Percentiles rank a stretch among this genome's conserved stretches.
Evolutionary conservation across 2,113 vertebrate genomes (phyloP).

Genomic region (Sakesphorus luctuosus): DNA sequence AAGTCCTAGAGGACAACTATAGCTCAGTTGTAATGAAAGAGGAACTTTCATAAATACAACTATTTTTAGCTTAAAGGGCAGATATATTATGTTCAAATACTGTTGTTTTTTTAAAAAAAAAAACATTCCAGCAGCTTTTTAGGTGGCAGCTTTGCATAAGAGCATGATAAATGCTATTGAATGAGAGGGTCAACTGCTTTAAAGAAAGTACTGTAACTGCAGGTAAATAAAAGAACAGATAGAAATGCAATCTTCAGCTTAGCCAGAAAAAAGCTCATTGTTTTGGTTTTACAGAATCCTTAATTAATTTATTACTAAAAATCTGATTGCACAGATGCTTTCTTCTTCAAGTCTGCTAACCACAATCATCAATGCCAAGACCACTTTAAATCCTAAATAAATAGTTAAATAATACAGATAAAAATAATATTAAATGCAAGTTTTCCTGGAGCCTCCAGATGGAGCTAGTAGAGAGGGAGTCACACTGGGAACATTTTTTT

Average conservation of each 20-base stretch:
- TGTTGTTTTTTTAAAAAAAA: not conserved
- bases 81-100: constrained; percentile 21
- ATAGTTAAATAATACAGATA: not conserved
- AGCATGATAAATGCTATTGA: not conserved
- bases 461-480: constrained; percentile 39
- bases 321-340: constrained; percentile 2
- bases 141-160: constrained; percentile 22
- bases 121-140: constrained; percentile 21
- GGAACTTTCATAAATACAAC: constrained; percentile 37
- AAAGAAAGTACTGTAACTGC: not conserved
- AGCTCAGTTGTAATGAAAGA: constrained; percentile 22
- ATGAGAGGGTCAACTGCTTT: not conserved
- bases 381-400: not conserved
- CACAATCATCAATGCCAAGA: not conserved
- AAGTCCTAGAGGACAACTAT: constrained; percentile 28
- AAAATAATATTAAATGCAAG: not conserved
- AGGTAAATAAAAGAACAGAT: not conserved
- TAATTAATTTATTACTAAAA: constrained; percentile 10
- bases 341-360: not conserved
- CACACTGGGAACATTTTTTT: not conserved
- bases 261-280: not conserved
- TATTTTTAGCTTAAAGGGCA: constrained; percentile 29
- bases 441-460: constrained; percentile 25
- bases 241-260: not conserved
- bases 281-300: not conserved